Percentiles rank a stretch among this genome's conserved stretches.
Conservation (phyloP, 2,113 vertebrate species). For the Leptobrachium ailaonicum region DNA sequence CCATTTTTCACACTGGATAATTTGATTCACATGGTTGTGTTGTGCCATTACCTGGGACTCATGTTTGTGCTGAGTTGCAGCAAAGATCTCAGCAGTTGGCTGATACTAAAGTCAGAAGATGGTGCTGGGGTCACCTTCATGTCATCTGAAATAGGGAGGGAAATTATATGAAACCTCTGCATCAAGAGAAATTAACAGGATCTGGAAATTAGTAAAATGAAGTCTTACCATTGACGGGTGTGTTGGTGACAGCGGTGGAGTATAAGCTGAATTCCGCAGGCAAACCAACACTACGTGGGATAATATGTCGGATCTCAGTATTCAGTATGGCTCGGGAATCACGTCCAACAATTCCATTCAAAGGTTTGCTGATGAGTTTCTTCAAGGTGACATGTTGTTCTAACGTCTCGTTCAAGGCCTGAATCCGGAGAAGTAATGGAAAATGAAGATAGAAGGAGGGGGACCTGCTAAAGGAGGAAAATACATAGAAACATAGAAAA, state of each 20-base stretch:
- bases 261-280: slow-evolving; percentile 73
- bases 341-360: slow-evolving; percentile 54
- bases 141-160: slow-evolving; percentile 52
- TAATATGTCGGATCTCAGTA: slow-evolving; percentile 66
- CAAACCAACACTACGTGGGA: slow-evolving; percentile 72
- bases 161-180: slow-evolving; percentile 24
- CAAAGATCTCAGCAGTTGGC: slow-evolving; percentile 54
- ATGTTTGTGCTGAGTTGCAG: slow-evolving; percentile 54
- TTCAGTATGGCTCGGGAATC: slow-evolving; percentile 65
- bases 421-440: background rate
- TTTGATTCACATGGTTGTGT: slow-evolving; percentile 5
- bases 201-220: background rate
- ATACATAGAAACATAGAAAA: too few species aligned
- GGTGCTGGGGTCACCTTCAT: slow-evolving; percentile 51
- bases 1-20: too few species aligned
- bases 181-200: slow-evolving; percentile 37
- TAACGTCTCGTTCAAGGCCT: slow-evolving; percentile 55
- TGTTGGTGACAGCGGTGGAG: slow-evolving; percentile 64
- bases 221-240: slow-evolving; percentile 55
- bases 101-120: slow-evolving; percentile 52
- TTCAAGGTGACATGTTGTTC: slow-evolving; percentile 46
- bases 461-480: background rate
- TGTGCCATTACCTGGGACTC: slow-evolving; percentile 54
- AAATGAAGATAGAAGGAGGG: background rate
- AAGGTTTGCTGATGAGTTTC: slow-evolving; percentile 49